Percentiles rank a stretch among this genome's conserved stretches.
Evolutionary conservation across 2,888 invertebrate genomes (phyloP).

Genomic region (Neoscelio sp.): DNA sequence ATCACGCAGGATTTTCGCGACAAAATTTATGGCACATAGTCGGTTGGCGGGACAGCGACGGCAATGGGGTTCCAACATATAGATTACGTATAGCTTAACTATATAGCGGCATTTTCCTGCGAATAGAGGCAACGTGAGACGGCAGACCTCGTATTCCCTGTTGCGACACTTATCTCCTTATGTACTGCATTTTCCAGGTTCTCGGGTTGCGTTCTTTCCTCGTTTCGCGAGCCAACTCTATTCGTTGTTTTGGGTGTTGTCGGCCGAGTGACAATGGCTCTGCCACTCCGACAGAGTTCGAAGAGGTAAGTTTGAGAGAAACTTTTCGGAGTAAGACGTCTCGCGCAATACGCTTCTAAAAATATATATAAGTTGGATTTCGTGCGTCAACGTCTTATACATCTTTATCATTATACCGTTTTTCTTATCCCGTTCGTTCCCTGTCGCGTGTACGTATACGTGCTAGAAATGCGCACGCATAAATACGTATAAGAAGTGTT

Average conservation of each 20-base stretch:
- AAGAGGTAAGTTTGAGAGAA: conserved; percentile 50
- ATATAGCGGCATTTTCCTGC: conserved; percentile 42
- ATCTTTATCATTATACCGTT: conserved; percentile 30
- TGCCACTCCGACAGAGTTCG: conserved; percentile 37
- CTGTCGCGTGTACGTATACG: not conserved
- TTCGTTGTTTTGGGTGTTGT: conserved; percentile 51
- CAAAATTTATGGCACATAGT: conserved; percentile 45
- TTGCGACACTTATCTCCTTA: conserved; percentile 79
- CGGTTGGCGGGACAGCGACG: conserved; percentile 32
- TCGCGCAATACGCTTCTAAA: conserved; percentile 28
- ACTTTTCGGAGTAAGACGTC: conserved; percentile 36
- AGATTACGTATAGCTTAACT: conserved; percentile 57
- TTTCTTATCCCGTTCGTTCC: not conserved
- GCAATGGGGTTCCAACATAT: conserved; percentile 48
- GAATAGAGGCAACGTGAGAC: conserved; percentile 42
- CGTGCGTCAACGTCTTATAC: conserved; percentile 35
- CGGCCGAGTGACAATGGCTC: conserved; percentile 36
- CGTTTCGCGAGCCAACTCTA: conserved; percentile 39
- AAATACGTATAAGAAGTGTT: not conserved
- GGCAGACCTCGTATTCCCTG: conserved; percentile 77
- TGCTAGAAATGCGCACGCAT: not conserved
- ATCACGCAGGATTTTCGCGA: conserved; percentile 48
- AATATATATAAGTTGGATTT: conserved; percentile 41
- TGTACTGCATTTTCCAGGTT: conserved; percentile 75
- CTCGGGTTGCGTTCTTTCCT: conserved; percentile 55